Conservation (phyloP, 2,797 vertebrate genomes). For the Chaetodon trifasciatus region DNA sequence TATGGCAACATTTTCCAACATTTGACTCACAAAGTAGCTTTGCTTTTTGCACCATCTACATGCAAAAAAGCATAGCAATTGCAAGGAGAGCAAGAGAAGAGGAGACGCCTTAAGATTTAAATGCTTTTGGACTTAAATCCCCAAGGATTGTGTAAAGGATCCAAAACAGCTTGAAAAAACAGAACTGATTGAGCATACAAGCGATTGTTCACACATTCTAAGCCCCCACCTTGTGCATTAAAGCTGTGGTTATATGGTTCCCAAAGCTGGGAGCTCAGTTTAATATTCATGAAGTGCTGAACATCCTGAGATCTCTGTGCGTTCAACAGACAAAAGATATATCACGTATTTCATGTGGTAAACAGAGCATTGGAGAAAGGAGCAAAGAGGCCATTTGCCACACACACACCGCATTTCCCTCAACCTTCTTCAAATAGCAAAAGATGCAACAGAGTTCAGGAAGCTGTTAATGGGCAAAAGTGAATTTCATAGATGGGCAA, state of each 20-base stretch:
- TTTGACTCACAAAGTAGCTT: slow-evolving; percentile 68
- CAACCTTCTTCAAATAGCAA: slow-evolving; percentile 13
- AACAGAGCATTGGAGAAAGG: slow-evolving; percentile 40
- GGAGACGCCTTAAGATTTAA: slow-evolving; percentile 31
- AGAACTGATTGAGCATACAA: slow-evolving; percentile 32
- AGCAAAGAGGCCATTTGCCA: slow-evolving; percentile 17
- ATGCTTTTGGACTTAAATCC: slow-evolving; percentile 51
- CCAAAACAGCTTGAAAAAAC: slow-evolving; percentile 53
- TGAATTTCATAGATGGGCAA: background rate
- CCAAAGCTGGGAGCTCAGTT: slow-evolving; percentile 60
- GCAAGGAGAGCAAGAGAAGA: slow-evolving; percentile 5
- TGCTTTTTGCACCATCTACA: slow-evolving; percentile 39
- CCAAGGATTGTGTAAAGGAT: slow-evolving; percentile 40
- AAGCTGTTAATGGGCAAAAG: background rate
- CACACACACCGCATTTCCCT: slow-evolving; percentile 16
- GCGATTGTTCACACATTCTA: slow-evolving; percentile 44
- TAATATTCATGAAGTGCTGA: slow-evolving; percentile 72
- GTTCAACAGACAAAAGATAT: slow-evolving; percentile 40
- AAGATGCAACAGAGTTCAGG: slow-evolving; percentile 11
- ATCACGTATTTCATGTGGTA: slow-evolving; percentile 49
- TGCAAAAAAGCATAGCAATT: slow-evolving; percentile 59
- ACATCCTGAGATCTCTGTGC: slow-evolving; percentile 42
- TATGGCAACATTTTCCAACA: slow-evolving; percentile 50
- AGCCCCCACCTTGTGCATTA: slow-evolving; percentile 46
- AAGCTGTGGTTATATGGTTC: slow-evolving; percentile 53